Base-by-base conservation (phyloP, 2,113 vertebrate genomes). In the Tupaia chinensis region DNA sequence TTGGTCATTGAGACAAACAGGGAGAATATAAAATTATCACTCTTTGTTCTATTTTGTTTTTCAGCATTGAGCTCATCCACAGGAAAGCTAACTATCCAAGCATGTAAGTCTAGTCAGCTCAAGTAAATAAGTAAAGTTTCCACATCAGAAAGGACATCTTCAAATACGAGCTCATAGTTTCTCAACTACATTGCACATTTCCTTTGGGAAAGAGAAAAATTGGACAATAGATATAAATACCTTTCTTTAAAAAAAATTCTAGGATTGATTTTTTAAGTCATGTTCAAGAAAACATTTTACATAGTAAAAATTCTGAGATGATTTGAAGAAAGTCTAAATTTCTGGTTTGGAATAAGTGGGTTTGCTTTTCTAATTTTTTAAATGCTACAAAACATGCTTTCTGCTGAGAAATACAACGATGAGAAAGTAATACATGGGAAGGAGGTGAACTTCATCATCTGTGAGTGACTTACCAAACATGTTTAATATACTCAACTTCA, bases 61-160 rank as follows among this genome's bases (percentile, higher is more conserved):
- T 96, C 91, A 97, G 94, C 87, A 93, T 95, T 98, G 94, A 97
- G 78, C n/a, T 96, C 94, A 96, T 94, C 94, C 91, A 53, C 96
- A 95, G 96, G 97, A 56, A 91, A 93, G 53, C 84, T 97, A 95
- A 97, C 76, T 95, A 63, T 96, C 93, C 94, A 94, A 89, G 82
- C 94, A 96, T 95, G 93, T 97, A 97, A 97, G 96, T 97, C 78
- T 77, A 96, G 79, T 92, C 86, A 96, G 85, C 34, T 87, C 93
- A 77, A 60, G 87, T 69, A 94, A 95, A 94, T 32, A 95, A 94
- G 32, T 86, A 92, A 54, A 54, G 32, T 89, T 97, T 92, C 90
- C 53, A 89, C 9, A 88, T 92, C 32, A 92, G 34, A 83, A 95
- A 81, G 27, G 9, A 73, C 20, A 85, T 70, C 65, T 92, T 97